A percentile compares a stretch with the other conserved stretches of the same genome.
Conservation (phyloP, 2,797 vertebrate genomes). For the Psittacula derbiana region DNA sequence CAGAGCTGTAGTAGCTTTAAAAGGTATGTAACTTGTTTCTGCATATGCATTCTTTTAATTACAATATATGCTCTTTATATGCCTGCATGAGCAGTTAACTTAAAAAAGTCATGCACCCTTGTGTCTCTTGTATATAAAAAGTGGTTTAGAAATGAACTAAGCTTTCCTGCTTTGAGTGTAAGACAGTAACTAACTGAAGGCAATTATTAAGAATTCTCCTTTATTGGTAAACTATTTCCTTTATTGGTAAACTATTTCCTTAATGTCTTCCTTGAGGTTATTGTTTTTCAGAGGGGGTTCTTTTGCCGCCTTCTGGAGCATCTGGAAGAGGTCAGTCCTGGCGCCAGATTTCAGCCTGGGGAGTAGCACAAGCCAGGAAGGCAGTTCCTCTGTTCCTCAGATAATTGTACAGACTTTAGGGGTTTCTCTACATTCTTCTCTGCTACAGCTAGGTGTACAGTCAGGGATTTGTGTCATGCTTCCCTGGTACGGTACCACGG, state of each 20-base stretch:
- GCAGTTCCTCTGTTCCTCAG: neutral
- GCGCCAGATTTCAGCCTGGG: neutral
- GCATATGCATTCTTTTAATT: neutral
- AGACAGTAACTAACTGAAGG: neutral
- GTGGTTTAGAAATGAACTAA: neutral
- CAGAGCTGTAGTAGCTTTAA: neutral
- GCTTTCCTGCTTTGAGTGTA: neutral
- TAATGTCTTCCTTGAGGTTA: neutral
- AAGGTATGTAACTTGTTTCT: neutral
- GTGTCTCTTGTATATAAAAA: neutral
- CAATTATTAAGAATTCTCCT: neutral
- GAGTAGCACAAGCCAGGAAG: neutral
- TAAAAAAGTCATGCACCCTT: neutral
- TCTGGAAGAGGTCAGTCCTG: neutral
- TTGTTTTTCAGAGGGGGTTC: neutral
- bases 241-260: neutral
- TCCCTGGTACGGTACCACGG: neutral
- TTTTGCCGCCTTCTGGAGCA: neutral
- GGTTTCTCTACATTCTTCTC: conserved; percentile 17
- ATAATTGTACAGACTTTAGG: neutral
- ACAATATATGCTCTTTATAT: neutral
- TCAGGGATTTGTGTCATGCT: conserved; percentile 9
- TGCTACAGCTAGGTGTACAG: conserved; percentile 7
- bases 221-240: neutral
- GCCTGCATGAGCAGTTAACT: neutral